Evolutionary conservation across 1,140 invertebrate genomes (phyloP).

Genomic region (Danaus melanippus): DNA sequence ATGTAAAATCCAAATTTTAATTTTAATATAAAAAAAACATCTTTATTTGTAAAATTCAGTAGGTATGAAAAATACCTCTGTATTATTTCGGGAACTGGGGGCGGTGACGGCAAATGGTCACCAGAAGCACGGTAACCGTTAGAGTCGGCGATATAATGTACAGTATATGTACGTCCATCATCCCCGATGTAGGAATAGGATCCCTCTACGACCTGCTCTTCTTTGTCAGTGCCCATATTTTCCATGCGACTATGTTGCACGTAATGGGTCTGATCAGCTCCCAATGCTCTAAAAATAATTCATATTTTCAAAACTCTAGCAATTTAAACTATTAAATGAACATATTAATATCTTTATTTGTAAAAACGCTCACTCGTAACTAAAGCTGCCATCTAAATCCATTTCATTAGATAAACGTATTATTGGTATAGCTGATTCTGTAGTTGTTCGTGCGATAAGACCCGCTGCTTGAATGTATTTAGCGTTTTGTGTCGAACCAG

Average conservation of each 20-base stretch:
- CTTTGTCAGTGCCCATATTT: slow-evolving; percentile 70
- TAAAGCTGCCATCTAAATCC: slow-evolving; percentile 70
- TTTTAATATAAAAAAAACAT: not conserved
- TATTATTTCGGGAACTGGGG: slow-evolving; percentile 72
- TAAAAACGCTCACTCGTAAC: slow-evolving; percentile 62
- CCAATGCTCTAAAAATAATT: slow-evolving; percentile 54
- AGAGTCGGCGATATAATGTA: slow-evolving; percentile 73
- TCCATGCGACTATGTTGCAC: slow-evolving; percentile 72
- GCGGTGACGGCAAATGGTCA: slow-evolving; percentile 71
- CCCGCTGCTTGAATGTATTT: slow-evolving; percentile 42
- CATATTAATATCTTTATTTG: not conserved
- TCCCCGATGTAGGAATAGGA: slow-evolving; percentile 76
- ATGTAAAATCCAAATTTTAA: slow-evolving; percentile 2
- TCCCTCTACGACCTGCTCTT: slow-evolving; percentile 74
- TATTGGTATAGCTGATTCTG: slow-evolving; percentile 64
- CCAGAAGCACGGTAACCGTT: slow-evolving; percentile 73
- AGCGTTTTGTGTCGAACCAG: slow-evolving; percentile 32
- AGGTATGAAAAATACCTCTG: slow-evolving; percentile 44
- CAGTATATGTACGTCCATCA: slow-evolving; percentile 72
- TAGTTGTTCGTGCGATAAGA: slow-evolving; percentile 47
- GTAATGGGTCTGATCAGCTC: slow-evolving; percentile 69
- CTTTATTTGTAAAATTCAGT: not conserved
- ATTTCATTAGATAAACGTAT: slow-evolving; percentile 67
- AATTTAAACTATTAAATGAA: slow-evolving; percentile 1
- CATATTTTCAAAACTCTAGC: not conserved